Evolutionary conservation across 2,888 invertebrate species (phyloP).

Genomic region (Acleris cristana): DNA sequence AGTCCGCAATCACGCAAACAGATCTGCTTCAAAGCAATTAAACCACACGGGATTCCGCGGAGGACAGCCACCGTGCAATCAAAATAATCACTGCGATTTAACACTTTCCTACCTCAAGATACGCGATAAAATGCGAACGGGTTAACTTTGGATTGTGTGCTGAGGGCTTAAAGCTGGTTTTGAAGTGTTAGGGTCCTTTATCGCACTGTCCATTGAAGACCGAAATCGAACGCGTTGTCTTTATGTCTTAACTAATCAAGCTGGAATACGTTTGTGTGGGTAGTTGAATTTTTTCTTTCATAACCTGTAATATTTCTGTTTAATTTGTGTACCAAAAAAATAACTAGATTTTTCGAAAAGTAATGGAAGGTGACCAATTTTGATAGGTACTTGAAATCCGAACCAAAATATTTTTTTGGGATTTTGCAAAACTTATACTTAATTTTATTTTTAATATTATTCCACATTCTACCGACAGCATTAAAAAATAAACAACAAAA

Average conservation of each 20-base stretch:
- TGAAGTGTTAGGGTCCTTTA: neutral
- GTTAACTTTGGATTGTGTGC: neutral
- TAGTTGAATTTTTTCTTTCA: neutral
- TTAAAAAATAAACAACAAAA: slow-evolving; percentile 26
- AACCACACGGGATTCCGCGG: slow-evolving; percentile 66
- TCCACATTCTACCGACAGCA: slow-evolving; percentile 2
- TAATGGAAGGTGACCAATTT: too few species aligned
- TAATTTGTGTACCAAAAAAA: too few species aligned
- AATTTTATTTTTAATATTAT: neutral
- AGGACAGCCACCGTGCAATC: slow-evolving; percentile 66
- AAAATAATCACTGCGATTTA: slow-evolving; percentile 76
- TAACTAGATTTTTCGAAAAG: too few species aligned
- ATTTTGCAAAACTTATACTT: too few species aligned
- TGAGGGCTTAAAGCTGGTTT: neutral
- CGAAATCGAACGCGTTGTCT: slow-evolving; percentile 24
- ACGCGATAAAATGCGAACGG: slow-evolving; percentile 55
- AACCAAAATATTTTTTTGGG: too few species aligned
- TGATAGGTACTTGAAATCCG: too few species aligned
- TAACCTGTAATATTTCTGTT: too few species aligned
- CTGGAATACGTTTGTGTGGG: slow-evolving; percentile 12
- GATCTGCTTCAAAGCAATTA: slow-evolving; percentile 60
- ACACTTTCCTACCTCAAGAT: slow-evolving; percentile 71
- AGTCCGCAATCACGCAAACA: slow-evolving; percentile 34
- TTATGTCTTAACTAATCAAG: slow-evolving; percentile 35
- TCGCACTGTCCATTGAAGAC: slow-evolving; percentile 30